These are phyloP conservation scores for Albula glossodonta DNA, from an alignment of 2,113 vertebrate genomes.

Conservation along the genomic window DNA sequence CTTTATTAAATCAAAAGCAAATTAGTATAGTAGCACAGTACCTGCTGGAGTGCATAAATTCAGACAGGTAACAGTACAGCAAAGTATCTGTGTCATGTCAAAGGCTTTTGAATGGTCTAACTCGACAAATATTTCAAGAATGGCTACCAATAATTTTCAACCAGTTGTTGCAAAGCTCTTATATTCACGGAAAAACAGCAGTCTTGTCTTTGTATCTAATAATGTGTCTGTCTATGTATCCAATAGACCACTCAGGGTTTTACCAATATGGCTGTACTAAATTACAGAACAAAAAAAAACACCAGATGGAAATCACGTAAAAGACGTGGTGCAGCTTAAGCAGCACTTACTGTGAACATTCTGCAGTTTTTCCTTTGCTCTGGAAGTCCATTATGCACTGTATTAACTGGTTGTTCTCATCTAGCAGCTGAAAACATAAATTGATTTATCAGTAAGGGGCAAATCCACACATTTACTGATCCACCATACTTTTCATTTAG, in stretches of 20 bases:
- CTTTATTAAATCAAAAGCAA: not conserved
- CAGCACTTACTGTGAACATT: conserved; percentile 95
- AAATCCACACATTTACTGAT: not conserved
- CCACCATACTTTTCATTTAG: not conserved
- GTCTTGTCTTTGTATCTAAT: no score
- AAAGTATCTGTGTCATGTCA: not conserved
- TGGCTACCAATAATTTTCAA: no score
- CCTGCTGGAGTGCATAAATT: not conserved
- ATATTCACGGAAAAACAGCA: no score
- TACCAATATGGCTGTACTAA: no score
- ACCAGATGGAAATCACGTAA: no score
- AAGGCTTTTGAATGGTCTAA: not conserved
- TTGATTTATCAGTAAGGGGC: not conserved
- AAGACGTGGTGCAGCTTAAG: not conserved
- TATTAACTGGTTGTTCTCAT: conserved; percentile 99
- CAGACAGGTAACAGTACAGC: not conserved
- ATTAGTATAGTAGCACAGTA: not conserved
- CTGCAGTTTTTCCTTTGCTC: conserved; percentile 97
- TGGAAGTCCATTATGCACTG: conserved; percentile 99
- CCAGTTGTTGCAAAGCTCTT: no score
- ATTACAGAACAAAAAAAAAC: no score
- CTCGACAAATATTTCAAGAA: no score
- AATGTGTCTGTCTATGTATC: no score
- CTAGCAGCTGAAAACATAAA: conserved; percentile 82
- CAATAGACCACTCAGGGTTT: no score